phyloP scores from a whole-genome alignment of 1,140 invertebrate genomes.

The Eueides isabella region DNA sequence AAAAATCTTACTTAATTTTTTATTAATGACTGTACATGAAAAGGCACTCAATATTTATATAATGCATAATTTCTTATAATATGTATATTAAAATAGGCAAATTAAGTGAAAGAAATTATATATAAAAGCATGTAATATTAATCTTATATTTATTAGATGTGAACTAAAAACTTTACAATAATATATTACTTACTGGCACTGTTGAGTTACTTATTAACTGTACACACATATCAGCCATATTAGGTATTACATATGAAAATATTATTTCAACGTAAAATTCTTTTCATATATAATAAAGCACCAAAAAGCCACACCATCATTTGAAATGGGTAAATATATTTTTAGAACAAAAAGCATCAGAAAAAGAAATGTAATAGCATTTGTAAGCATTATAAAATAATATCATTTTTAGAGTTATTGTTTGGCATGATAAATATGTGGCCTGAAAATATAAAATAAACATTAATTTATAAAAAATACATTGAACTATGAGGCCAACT shows the following conservation, averaged over 20 bases:
- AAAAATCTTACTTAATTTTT: neutral
- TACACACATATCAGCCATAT: neutral
- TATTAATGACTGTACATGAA: slow-evolving; percentile 3
- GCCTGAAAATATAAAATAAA: neutral
- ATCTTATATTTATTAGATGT: neutral
- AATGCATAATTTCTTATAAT: neutral
- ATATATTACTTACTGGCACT: slow-evolving; percentile 2
- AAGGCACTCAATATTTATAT: neutral
- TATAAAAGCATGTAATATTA: neutral
- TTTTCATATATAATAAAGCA: neutral
- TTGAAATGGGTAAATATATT: too few species aligned
- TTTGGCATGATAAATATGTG: neutral
- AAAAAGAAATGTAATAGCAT: too few species aligned
- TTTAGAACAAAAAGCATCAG: too few species aligned
- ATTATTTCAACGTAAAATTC: neutral
- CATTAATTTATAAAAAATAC: neutral
- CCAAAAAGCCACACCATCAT: neutral
- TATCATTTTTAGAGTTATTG: neutral
- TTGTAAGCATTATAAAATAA: neutral
- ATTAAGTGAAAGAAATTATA: neutral
- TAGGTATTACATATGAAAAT: neutral
- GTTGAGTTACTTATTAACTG: neutral
- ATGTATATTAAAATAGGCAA: neutral
- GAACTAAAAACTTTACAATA: slow-evolving; percentile 3
- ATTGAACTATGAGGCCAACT: neutral